These are phyloP conservation scores for Molossus alvarezi DNA, from an alignment of 2,797 vertebrate genomes.

Conservation along the genomic window DNA sequence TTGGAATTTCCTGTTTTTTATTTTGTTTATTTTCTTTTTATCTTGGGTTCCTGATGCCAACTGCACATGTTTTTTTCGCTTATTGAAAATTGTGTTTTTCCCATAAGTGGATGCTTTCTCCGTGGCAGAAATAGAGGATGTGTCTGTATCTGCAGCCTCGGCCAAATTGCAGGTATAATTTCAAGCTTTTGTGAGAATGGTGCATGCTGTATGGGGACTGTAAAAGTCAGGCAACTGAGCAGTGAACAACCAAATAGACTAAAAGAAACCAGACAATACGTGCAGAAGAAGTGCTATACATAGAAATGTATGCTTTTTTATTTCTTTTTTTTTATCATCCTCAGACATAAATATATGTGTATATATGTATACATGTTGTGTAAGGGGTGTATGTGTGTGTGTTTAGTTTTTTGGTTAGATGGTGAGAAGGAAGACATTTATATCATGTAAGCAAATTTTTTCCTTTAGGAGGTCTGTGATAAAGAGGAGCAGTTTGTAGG, in stretches of 20 bases:
- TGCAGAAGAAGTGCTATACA: not conserved
- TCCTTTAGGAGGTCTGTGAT: not conserved
- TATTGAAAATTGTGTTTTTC: conserved; percentile 36
- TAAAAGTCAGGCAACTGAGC: not conserved
- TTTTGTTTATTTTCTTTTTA: conserved; percentile 44
- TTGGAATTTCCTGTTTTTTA: not conserved
- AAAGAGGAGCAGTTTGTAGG: not conserved
- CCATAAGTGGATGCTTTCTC: not conserved
- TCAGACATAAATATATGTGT: conserved; percentile 1
- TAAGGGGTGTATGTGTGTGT: not conserved
- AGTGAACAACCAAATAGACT: not conserved
- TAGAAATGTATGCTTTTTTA: not conserved
- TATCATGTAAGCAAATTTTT: not conserved
- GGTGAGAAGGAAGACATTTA: conserved; percentile 1
- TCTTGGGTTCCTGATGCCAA: conserved; percentile 11
- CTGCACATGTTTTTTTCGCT: not conserved
- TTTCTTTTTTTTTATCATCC: conserved; percentile 9
- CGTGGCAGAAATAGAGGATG: not conserved
- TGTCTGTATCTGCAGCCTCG: not conserved
- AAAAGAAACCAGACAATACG: conserved; percentile 13
- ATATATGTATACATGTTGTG: not conserved
- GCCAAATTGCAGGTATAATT: conserved; percentile 6
- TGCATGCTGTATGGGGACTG: not conserved
- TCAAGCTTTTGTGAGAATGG: not conserved
- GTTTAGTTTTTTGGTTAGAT: not conserved